Evolutionary conservation across 2,113 vertebrate species (phyloP), one percentile per base, ranked within the genome.

Genomic region (Malurus melanocephalus): DNA sequence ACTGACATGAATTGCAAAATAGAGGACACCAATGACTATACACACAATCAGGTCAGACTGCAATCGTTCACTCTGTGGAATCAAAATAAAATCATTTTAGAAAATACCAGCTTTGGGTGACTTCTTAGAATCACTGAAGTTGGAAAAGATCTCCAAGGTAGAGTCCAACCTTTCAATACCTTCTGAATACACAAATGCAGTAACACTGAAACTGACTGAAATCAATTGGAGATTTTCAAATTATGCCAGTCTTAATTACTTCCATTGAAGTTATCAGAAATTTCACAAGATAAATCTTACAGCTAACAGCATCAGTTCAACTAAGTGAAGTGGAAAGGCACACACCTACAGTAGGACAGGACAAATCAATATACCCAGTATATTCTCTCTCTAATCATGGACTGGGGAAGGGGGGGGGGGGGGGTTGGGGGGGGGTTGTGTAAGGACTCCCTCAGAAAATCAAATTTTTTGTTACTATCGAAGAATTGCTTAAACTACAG

Each of bases 1-100:
- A 97, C 99, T 99, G 95, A 99, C 99, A 2, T 99, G 99, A 96
- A 99, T 99, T 93, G 99, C 99, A 73, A 99, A 99, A 96, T 99
- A 99, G 80, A 99, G 98, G 72, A 99, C 98, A 65, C 98, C 99
- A 60, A 99, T 98, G 71, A 99, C 97, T 53, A 99, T 87, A 86
- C 99, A 99, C 49, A 99, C 98, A 22, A 99, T 98, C 90, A 99
- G 96, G 97, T 99, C 99, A 16, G 99, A 99, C 95, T 99, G 99
- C 48, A 99, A 96, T 43, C 99, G 98, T 88, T 99, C 99, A 80
- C 98, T 99, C 99, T 99, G 91, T 2, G 21, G 52, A 95, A 66
- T 16, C 65, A 92, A 94, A 94, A 80, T 65, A 65, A 94, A 82
- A 42, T 5, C 38, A 17, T 55, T 56, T 68, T 60, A 89, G 72